Evolutionary conservation across 2,888 invertebrate species (phyloP).

Genomic region (Heteromurus nitidus): DNA sequence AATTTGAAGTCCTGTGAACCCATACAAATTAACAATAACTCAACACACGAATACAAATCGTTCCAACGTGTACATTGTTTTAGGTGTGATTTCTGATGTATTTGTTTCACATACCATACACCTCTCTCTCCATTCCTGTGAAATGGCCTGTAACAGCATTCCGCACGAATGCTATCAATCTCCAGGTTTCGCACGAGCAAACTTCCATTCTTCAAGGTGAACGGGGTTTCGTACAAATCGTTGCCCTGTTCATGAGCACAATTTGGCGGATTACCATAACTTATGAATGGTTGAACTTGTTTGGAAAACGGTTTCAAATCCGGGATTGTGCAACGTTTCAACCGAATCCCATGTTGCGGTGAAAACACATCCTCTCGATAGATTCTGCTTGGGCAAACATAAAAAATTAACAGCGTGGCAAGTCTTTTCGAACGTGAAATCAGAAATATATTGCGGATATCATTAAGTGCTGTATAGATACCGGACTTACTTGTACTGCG

Average conservation of each 20-base stretch:
- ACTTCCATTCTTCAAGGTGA: conserved; percentile 31
- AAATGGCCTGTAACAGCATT: conserved; percentile 60
- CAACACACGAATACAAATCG: background rate
- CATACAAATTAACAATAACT: too few relatives aligned
- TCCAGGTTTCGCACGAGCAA: conserved; percentile 13
- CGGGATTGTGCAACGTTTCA: conserved; percentile 55
- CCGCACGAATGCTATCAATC: background rate
- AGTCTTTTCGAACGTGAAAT: background rate
- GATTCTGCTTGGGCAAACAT: background rate
- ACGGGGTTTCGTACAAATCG: conserved; percentile 16
- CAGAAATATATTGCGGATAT: background rate
- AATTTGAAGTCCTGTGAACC: background rate
- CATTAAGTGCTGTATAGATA: background rate
- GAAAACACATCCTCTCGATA: conserved; percentile 41
- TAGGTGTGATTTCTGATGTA: background rate
- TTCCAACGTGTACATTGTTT: background rate
- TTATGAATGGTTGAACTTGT: conserved; percentile 36
- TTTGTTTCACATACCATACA: conserved; percentile 28
- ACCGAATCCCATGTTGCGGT: conserved; percentile 40
- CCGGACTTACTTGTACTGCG: conserved; percentile 47
- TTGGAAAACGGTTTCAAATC: conserved; percentile 51
- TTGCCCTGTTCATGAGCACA: conserved; percentile 24
- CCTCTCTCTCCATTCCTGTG: conserved; percentile 46
- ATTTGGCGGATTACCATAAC: background rate
- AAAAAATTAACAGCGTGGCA: background rate